Evolutionary conservation across 2,888 invertebrate genomes (phyloP).

Genomic region (Drosophila nigricruria): DNA sequence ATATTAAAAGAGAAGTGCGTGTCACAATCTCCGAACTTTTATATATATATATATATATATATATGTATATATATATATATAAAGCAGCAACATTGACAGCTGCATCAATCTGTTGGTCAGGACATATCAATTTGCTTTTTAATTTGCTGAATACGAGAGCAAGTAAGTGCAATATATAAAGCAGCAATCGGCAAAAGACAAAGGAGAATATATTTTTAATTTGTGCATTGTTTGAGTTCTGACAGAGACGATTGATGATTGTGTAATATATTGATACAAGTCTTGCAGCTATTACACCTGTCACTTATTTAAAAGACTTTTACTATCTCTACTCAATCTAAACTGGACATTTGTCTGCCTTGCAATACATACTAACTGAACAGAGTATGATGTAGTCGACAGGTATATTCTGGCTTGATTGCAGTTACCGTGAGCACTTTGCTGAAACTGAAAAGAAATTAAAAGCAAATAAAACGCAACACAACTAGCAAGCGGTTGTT

Average conservation of each 20-base stretch:
- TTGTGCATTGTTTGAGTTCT: background rate
- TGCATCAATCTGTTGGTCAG: background rate
- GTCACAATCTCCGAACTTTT: background rate
- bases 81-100: background rate
- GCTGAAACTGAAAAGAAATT: conserved; percentile 8
- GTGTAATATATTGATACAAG: background rate
- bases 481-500: background rate
- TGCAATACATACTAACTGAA: too few species aligned
- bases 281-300: background rate
- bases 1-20: background rate
- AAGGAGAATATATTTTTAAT: background rate
- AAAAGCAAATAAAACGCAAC: conserved; percentile 6
- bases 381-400: background rate
- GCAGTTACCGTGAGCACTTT: conserved; percentile 1
- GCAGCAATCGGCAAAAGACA: background rate
- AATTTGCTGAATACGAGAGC: background rate
- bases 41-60: background rate
- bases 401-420: background rate
- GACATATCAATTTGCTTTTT: conserved; percentile 1
- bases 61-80: background rate
- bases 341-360: background rate
- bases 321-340: background rate
- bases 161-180: background rate
- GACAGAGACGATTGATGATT: background rate
- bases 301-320: background rate